Evolutionary conservation across 30 jellyfish, hydroid and myxozoan genomes (phyloP), one percentile per base, ranked within the genome.

Genomic region (Rhopilema esculentum): DNA sequence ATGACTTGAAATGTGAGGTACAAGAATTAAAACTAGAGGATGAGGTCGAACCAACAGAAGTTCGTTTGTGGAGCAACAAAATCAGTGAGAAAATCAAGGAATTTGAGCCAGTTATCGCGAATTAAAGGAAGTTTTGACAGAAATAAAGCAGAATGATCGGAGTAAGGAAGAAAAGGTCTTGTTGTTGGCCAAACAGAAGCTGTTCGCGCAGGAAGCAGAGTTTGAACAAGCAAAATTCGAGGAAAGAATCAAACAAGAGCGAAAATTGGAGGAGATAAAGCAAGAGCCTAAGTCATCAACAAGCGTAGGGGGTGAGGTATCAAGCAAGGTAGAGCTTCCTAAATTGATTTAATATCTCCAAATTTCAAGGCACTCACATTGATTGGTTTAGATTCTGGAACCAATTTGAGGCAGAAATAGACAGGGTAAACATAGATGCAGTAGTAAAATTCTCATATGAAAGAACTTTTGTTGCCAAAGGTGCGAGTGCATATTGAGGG

Each of bases 381-480:
- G 97, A 91, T 31, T 86, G 97, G 97, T 73, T 49, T 21, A 49
- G 97, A 24, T 90, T 84, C 70, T 76, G 96, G 94, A 72, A 82
- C 73, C 95, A 89, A 66, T 77, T 72, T 69, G 87, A 70, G 80
- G 96, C 87, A 23, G 92, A 90, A 77, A 84, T 84, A 23, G 96
- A 90, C 75, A 91, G 79, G 82, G 68, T 72, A 27, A 74, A 28
- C 27, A 74, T 90, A 29, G 83, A 51, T 31, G 88, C 84, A 29
- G 96, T 52, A 19, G 71, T 82, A 66, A 89, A 89, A 48, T 89
- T 81, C 69, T 83, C 95, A 62, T 75, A 91, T 84, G 90, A 83
- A 84, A 63, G 92, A 74, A 23, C 31, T 90, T 89, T 73, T 84
- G 16, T 33, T 72, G 74, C 78, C 91, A 21, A 88, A 84, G 32